These are phyloP conservation scores for Karalla daura DNA, from an alignment of 2,797 vertebrate species.

Conservation along the genomic window DNA sequence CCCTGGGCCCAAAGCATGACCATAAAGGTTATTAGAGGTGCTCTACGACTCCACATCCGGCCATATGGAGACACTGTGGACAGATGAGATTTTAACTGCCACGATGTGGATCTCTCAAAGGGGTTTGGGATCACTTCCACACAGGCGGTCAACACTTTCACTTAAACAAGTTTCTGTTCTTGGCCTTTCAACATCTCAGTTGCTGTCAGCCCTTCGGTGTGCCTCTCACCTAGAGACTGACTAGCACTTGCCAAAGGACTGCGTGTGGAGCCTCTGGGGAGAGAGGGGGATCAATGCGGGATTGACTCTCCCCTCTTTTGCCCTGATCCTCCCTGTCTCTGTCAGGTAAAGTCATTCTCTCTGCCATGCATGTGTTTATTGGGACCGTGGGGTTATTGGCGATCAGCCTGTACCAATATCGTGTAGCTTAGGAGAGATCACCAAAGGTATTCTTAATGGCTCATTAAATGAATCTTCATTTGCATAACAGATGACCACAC, in stretches of 20 bases:
- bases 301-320: slow-evolving; percentile 43
- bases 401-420: slow-evolving; percentile 17
- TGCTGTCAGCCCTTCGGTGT: slow-evolving; percentile 10
- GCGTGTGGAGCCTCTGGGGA: slow-evolving; percentile 23
- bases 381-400: slow-evolving; percentile 6
- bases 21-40: slow-evolving; percentile 68
- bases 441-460: slow-evolving; percentile 12
- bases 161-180: slow-evolving; percentile 46
- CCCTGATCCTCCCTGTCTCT: slow-evolving; percentile 33
- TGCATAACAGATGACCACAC: slow-evolving; percentile 41
- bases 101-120: slow-evolving; percentile 33
- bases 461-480: slow-evolving; percentile 43
- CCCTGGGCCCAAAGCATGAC: slow-evolving; percentile 34
- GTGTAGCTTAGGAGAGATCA: slow-evolving; percentile 16
- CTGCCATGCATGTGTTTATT: slow-evolving; percentile 49
- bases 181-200: slow-evolving; percentile 24
- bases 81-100: slow-evolving; percentile 64
- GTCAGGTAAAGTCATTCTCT: slow-evolving; percentile 58
- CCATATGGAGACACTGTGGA: slow-evolving; percentile 50
- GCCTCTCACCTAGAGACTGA: slow-evolving; percentile 30
- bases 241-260: slow-evolving; percentile 21
- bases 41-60: slow-evolving; percentile 31
- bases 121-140: slow-evolving; percentile 25
- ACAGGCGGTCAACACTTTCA: slow-evolving; percentile 32
- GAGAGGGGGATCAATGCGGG: slow-evolving; percentile 50